Evolutionary conservation across 2,888 invertebrate species (phyloP).

Genomic region (Megalurothrips usitatus): DNA sequence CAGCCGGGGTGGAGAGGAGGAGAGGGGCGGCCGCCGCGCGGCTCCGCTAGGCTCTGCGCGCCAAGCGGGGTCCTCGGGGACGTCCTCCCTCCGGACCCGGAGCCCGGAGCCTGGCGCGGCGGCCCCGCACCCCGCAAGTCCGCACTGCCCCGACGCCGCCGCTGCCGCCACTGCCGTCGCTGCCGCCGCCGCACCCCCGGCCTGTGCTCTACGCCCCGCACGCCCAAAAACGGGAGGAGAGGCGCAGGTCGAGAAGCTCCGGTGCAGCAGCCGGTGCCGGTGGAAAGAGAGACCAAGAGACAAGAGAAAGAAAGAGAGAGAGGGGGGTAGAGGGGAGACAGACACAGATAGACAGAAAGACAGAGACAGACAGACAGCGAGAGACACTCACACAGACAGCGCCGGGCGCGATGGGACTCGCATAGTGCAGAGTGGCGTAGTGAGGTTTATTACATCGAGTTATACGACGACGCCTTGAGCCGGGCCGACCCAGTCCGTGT

Average conservation of each 20-base stretch:
- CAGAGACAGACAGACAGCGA: too few species aligned
- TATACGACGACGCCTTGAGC: background rate
- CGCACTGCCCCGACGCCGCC: background rate
- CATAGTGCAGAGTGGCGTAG: constrained; percentile 21
- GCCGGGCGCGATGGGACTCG: constrained; percentile 1
- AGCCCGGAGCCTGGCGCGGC: background rate
- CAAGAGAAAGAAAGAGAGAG: too few species aligned
- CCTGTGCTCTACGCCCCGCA: too few species aligned
- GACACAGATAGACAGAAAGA: too few species aligned
- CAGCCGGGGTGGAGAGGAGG: background rate
- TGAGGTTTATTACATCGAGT: constrained; percentile 1
- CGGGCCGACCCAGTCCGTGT: background rate
- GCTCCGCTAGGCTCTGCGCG: background rate
- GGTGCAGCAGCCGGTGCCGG: too few species aligned
- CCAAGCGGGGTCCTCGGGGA: background rate
- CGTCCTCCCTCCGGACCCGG: background rate
- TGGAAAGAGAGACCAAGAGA: too few species aligned
- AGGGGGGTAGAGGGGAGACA: background rate
- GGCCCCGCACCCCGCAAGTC: background rate
- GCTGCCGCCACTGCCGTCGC: too few species aligned
- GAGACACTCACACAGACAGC: background rate
- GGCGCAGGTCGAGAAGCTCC: too few species aligned
- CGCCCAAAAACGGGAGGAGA: too few species aligned
- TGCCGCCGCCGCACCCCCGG: too few species aligned
- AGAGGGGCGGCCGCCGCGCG: background rate